phyloP scores from a whole-genome alignment of 2,797 vertebrate species.

The Alosa sapidissima region DNA sequence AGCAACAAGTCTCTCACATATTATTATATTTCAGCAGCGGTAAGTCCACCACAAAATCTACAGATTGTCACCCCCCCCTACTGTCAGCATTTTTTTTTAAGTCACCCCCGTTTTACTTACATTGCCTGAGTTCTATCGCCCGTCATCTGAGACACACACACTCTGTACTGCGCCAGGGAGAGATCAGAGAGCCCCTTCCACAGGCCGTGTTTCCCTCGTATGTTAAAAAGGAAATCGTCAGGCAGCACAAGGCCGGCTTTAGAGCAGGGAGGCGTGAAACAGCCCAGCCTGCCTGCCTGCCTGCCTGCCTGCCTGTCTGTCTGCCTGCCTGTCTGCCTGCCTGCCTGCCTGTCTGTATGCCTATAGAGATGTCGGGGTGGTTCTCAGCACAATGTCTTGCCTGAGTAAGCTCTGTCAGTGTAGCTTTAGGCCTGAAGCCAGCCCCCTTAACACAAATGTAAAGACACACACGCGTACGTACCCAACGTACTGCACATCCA shows the following conservation, averaged over 20 bases:
- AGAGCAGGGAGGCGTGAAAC: neutral
- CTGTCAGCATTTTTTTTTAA: too few species aligned
- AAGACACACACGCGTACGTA: neutral
- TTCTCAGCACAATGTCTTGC: too few species aligned
- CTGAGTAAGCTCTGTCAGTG: neutral
- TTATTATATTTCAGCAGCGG: too few species aligned
- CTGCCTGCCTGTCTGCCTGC: too few species aligned
- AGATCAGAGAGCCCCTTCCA: neutral
- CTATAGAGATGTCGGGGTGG: too few species aligned
- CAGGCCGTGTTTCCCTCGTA: too few species aligned
- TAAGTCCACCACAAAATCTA: too few species aligned
- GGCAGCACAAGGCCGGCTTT: neutral
- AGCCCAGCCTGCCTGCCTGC: too few species aligned
- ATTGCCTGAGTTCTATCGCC: neutral
- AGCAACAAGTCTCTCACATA: neutral
- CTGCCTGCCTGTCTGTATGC: too few species aligned
- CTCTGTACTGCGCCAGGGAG: neutral
- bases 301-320: too few species aligned
- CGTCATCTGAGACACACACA: neutral
- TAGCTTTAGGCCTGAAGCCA: neutral
- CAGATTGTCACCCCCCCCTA: neutral
- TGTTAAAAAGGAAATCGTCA: neutral
- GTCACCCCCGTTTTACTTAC: too few species aligned
- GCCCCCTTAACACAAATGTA: neutral
- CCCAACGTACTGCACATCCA: neutral